Base-by-base conservation (phyloP, 1,140 invertebrate genomes). In the Manduca sexta region DNA sequence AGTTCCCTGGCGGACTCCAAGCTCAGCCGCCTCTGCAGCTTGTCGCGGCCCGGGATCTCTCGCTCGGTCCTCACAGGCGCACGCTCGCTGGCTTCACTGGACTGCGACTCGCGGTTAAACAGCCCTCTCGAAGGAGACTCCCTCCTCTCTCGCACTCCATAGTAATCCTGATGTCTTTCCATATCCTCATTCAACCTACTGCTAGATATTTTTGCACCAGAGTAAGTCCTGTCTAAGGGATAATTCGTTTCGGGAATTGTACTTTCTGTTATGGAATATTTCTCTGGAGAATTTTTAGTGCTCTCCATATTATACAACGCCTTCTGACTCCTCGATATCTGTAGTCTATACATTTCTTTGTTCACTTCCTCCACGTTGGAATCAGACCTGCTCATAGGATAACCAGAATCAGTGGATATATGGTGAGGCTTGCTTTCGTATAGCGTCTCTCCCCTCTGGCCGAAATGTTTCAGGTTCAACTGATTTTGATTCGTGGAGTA, bases 1-100 rank as follows among this genome's bases (percentile, higher is more conserved):
- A 92, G 71, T 38, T 92, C 91, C 16, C 91, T 74, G 6, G 91
- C 91, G 1, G 92, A 92, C 61, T 93, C 92, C n/a, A 93, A 64
- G 15, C 92, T 92, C 21, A 93, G 76, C 13, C 92, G 83, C 41
- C 92, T 74, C 59, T 91, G 88, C 44, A 82, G 54, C 41, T 82
- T 83, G 35, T 85, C 82, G 5, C 78, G 58, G 2, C 39, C 60
- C 1, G 60, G 41, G 11, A 46, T 31, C 30, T 77, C 72, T 14
- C 74, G 52, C 45, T 78, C 71, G 10, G n/a, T 46, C 17, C 75
- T 61, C 15, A 63, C 63, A 8, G 50, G 58, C 2, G 57, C 66
- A 3, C 75, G 59, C 49, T 80, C 81, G 41, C 74, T 81, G 13
- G 77, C 72, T 53, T 81, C 79, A 57, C 80, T 69, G 37, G 78